Evolutionary conservation across 1,140 invertebrate genomes (phyloP).

Genomic region (Neuroterus valhalla): DNA sequence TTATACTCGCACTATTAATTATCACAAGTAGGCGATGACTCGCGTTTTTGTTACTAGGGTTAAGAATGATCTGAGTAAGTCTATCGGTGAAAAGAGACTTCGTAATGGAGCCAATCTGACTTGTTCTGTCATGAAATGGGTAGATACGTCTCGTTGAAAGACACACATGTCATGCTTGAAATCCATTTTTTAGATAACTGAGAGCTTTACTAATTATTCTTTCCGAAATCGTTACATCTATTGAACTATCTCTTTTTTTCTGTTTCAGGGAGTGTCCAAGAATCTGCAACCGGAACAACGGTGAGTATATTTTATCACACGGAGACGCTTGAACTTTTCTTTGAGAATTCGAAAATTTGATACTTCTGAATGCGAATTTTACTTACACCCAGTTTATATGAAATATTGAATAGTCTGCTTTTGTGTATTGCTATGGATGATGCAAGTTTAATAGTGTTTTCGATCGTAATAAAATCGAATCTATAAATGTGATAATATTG

Average conservation of each 20-base stretch:
- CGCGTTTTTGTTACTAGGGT: constrained; percentile 34
- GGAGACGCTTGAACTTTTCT: constrained; percentile 21
- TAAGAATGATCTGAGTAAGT: constrained; percentile 1
- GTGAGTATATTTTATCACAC: constrained; percentile 54
- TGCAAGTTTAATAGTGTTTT: constrained; percentile 3
- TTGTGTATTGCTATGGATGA: not conserved
- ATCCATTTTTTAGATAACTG: not conserved
- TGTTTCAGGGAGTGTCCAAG: constrained; percentile 60
- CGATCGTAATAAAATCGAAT: not conserved
- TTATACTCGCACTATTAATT: constrained; percentile 58
- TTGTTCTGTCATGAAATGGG: not conserved
- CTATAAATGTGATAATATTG: not conserved
- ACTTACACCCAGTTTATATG: too few species aligned
- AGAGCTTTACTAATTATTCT: not conserved
- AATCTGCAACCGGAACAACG: constrained; percentile 52
- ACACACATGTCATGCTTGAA: not conserved
- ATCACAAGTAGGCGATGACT: constrained; percentile 53
- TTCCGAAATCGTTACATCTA: not conserved
- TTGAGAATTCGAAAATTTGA: not conserved
- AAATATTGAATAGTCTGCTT: too few species aligned
- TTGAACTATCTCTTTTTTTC: constrained; percentile 41
- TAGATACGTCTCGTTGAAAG: too few species aligned
- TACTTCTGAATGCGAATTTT: too few species aligned
- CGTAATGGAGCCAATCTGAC: constrained; percentile 40
- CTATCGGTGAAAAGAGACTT: constrained; percentile 9